phyloP scores from a whole-genome alignment of 2,888 invertebrate species.

The Coenonympha glycerion region DNA sequence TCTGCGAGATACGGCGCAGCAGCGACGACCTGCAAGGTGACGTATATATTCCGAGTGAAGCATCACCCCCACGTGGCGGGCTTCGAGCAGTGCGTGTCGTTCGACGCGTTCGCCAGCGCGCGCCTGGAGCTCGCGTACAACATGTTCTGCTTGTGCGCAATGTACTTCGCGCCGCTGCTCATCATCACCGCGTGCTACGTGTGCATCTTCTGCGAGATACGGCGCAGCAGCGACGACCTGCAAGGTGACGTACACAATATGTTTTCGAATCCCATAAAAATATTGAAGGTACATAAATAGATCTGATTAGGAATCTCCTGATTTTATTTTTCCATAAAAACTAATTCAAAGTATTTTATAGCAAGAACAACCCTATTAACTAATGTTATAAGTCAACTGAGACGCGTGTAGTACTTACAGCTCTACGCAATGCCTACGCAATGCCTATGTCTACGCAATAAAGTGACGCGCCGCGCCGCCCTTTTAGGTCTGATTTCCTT shows the following conservation, averaged over 20 bases:
- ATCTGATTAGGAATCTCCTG: no score
- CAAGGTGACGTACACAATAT: conserved; percentile 72
- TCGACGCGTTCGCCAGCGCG: conserved; percentile 79
- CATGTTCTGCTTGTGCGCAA: conserved; percentile 81
- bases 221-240: conserved; percentile 77
- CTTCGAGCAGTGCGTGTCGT: conserved; percentile 86
- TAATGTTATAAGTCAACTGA: no score
- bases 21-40: conserved; percentile 77
- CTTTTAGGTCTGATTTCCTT: no score
- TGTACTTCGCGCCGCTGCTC: conserved; percentile 85
- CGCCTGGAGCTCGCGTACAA: conserved; percentile 82
- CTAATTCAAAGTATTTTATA: no score
- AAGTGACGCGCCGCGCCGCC: no score
- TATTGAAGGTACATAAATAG: no score
- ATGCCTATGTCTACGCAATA: no score
- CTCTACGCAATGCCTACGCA: no score
- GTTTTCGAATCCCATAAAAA: no score
- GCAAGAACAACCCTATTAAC: no score
- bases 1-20: conserved; percentile 82
- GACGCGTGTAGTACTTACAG: no score
- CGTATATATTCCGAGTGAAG: conserved; percentile 83
- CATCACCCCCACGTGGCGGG: conserved; percentile 80
- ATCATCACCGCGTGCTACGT: conserved; percentile 84
- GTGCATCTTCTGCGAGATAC: conserved; percentile 84
- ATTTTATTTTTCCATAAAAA: no score